These are phyloP conservation scores for Calcarius ornatus DNA, from an alignment of 2,113 vertebrate species.

Conservation along the genomic window DNA sequence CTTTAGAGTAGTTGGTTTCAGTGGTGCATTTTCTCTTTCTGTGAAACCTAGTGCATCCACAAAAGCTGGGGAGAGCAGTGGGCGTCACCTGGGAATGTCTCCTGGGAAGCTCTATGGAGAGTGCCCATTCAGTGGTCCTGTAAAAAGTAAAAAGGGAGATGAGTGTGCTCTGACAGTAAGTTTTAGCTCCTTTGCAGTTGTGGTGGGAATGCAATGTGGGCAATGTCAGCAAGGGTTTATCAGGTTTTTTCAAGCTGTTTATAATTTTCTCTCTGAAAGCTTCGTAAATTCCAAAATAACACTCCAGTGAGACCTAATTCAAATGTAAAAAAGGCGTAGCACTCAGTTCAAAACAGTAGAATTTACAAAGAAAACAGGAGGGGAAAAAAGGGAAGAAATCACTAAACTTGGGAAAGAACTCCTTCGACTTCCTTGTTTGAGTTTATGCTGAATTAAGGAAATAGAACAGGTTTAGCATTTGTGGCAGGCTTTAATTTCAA, in stretches of 20 bases:
- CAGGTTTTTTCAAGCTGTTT: neutral
- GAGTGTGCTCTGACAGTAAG: neutral
- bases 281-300: neutral
- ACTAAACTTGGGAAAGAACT: neutral
- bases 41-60: neutral
- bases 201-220: neutral
- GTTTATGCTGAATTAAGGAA: constrained; percentile 48
- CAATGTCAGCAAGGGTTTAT: neutral
- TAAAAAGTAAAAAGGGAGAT: neutral
- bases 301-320: neutral
- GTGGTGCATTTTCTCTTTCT: neutral
- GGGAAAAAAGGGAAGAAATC: neutral
- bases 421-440: neutral
- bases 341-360: neutral
- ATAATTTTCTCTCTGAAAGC: neutral
- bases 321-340: neutral
- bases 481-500: constrained; percentile 49
- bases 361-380: neutral
- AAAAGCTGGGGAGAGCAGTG: neutral
- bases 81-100: neutral
- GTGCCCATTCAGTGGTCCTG: neutral
- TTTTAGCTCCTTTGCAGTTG: neutral
- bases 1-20: neutral
- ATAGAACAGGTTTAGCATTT: constrained; percentile 42
- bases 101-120: neutral